Evolutionary conservation across 2,888 invertebrate species (phyloP), one percentile per base, ranked within the genome.

Genomic region (Parascotia fuliginaria): DNA sequence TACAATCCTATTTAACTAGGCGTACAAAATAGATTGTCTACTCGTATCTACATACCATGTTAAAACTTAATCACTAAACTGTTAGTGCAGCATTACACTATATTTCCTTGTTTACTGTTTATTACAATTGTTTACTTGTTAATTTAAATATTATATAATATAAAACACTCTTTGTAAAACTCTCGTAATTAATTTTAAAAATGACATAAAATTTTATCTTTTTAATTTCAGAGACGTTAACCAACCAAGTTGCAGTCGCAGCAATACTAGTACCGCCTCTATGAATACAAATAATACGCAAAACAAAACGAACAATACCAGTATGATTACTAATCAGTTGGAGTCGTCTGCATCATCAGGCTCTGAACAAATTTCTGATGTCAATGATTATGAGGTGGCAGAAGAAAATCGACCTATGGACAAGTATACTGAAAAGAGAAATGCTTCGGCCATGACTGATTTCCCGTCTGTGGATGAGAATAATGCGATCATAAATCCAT

Each of bases 381-480:
- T 53, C 0, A 77, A 75, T 61, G 83, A 83, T 12, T 68, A 56
- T 50, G 84, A 83, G 15, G 45, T 58, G 29, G 47, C 50, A 14
- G 77, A 82, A 42, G 73, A 75, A 15, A 53, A 41, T 16, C 46
- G 16, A 22, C 44, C 22, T 28, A 60, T 54, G 32, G 57, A 45
- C 44, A 55, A 51, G 22, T 42, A 15, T 50, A 59, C 43, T 15
- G 66, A 49, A 39, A 79, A 65, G 16, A 48, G 16, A 33, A 43
- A 45, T 50, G 77, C 68, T 27, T 74, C 78, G 5, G 70, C 70
- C 16, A 82, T 79, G 79, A 84, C 85, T 16, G 83, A 85, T 9
- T 31, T 5, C 44, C 39, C 1, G 7, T 2, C 19, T 38, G 43
- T 58, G 9, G 73, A 77, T 39, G 68, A 72, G 40, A 27, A 55